Conservation (phyloP, 2,888 invertebrate genomes). For the Drosophila flavopinicola region DNA sequence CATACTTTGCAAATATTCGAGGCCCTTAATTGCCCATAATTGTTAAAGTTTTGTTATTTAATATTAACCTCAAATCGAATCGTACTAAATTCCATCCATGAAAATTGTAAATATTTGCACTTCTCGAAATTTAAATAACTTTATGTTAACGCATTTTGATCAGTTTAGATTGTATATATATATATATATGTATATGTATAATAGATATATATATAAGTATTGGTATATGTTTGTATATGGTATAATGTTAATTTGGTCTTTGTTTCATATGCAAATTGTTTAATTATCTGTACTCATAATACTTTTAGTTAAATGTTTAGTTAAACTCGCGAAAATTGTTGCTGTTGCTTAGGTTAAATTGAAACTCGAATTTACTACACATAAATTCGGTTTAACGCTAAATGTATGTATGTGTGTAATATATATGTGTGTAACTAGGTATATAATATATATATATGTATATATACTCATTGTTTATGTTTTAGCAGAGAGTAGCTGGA, state of each 20-base stretch:
- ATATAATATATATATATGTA: slow-evolving; percentile 26
- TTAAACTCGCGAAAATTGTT: slow-evolving; percentile 73
- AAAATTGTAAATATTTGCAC: slow-evolving; percentile 61
- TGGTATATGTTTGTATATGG: slow-evolving; percentile 56
- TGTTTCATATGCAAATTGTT: slow-evolving; percentile 49
- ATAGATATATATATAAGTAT: slow-evolving; percentile 34
- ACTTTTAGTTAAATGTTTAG: slow-evolving; percentile 55
- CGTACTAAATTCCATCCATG: slow-evolving; percentile 29
- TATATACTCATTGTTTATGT: slow-evolving; percentile 37
- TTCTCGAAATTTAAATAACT: slow-evolving; percentile 52
- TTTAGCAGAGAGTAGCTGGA: slow-evolving; percentile 38
- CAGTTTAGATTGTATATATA: slow-evolving; percentile 34
- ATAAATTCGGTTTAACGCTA: slow-evolving; percentile 76
- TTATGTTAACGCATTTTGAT: slow-evolving; percentile 51
- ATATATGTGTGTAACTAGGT: slow-evolving; percentile 29
- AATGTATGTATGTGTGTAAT: slow-evolving; percentile 42
- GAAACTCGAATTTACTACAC: slow-evolving; percentile 72
- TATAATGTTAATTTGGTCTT: slow-evolving; percentile 70
- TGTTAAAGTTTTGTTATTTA: slow-evolving; percentile 18
- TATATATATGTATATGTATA: slow-evolving; percentile 25
- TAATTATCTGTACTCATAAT: slow-evolving; percentile 43
- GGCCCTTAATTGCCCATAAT: slow-evolving; percentile 30
- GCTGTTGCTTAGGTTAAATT: slow-evolving; percentile 70
- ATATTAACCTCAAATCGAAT: slow-evolving; percentile 23
- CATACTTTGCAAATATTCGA: slow-evolving; percentile 35